Base-by-base conservation (phyloP, 2,888 invertebrate genomes). In the Lasioglossum marginatum region DNA sequence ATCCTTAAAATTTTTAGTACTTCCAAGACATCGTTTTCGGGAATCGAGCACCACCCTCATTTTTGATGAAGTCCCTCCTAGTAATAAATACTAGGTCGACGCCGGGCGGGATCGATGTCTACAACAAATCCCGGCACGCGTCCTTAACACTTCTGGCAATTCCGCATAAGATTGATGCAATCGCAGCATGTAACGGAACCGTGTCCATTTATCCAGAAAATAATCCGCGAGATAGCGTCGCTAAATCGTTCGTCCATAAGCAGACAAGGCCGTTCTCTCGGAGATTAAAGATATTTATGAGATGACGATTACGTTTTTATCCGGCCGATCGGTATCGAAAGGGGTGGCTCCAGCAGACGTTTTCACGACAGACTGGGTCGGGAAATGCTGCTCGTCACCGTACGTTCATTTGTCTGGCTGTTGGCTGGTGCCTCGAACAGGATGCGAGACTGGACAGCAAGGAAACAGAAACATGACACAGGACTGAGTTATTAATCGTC, bases 241-340 rank as follows among this genome's bases (percentile, higher is more conserved):
- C 23, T 31, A 43, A 60, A 71, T 82, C 70, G 63, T 76, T 73
- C 79, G 66, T 72, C 81, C 73, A 77, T 87, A 79, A 91, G 77
- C 82, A 83, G 83, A 57, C 66, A 83, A 85, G 79, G 79, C 63
- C 37, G 73, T 79, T 60, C 77, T 83, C 83, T 71, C 81, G 87
- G 83, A 93, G 93, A 94, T 94, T 93, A 93, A 93, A 94, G 94
- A 94, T 94, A 94, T 94, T 94, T 94, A 93, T 92, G 92, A 92
- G 93, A 93, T 92, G 93, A 92, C 93, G 93, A 94, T 94, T 94
- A 93, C 92, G 91, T 94, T 94, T 94, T 94, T 93, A 94, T 94
- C 93, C 92, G 88, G 83, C 63, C 85, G 92, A 92, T 90, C 89
- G 88, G 86, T 77, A 87, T 88, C 89, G 84, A 91, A 91, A 91